A percentile compares a stretch with the other conserved stretches of the same genome.
phyloP scores from a whole-genome alignment of 2,888 invertebrate genomes.

The Agriopis aurantiaria region DNA sequence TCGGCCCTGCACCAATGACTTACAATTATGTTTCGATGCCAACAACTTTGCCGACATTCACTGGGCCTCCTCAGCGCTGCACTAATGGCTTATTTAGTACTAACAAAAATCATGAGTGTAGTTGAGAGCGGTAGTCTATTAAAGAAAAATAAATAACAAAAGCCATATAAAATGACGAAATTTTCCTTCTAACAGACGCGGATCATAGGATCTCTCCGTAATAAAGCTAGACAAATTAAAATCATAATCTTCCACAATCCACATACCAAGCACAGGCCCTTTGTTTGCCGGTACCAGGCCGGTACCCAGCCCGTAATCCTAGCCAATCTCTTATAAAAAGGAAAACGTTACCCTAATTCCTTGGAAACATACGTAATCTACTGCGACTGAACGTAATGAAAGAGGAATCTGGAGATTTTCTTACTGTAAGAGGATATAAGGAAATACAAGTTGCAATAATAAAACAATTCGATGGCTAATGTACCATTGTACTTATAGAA shows the following conservation, averaged over 20 bases:
- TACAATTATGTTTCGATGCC: no score
- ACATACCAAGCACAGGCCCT: conserved; percentile 45
- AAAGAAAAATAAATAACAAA: background rate
- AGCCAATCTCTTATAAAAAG: conserved; percentile 67
- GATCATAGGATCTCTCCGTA: conserved; percentile 6
- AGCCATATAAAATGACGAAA: background rate
- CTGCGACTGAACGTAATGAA: conserved; percentile 38
- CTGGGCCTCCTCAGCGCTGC: no score
- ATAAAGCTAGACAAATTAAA: conserved; percentile 37
- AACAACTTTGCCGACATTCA: no score
- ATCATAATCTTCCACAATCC: conserved; percentile 24
- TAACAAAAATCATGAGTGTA: no score
- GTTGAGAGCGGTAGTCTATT: no score
- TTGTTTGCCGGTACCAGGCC: conserved; percentile 59
- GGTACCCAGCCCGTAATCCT: conserved; percentile 61
- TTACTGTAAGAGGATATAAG: conserved; percentile 21
- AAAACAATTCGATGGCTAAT: conserved; percentile 8
- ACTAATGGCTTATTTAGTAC: no score
- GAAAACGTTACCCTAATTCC: conserved; percentile 58
- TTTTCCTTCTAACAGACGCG: background rate
- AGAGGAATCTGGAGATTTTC: conserved; percentile 36
- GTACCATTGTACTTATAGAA: background rate
- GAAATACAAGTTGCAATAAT: conserved; percentile 17
- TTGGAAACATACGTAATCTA: conserved; percentile 64
- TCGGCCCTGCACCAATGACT: no score